Evolutionary conservation across 2,113 vertebrate species (phyloP), one percentile per base, ranked within the genome.

Genomic region (Muntiacus muntjak): DNA sequence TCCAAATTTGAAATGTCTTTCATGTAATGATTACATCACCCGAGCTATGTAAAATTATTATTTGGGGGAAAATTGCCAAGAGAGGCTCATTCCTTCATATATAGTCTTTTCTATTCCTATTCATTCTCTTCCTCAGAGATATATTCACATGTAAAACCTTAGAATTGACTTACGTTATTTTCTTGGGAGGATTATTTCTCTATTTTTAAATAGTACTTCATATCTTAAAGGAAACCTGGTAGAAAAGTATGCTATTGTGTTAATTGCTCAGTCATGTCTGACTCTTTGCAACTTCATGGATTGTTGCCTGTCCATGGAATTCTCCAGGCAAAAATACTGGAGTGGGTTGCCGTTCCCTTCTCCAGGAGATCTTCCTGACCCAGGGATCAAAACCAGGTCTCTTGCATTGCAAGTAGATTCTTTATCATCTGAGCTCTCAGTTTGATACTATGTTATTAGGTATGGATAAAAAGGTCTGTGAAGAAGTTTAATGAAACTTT

Each of bases 1-100:
- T 74, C 54, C 1, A 89, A 95, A 92, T 78, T 79, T 92, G 93
- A 95, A 79, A 54, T 82, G 87, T 57, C 84, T 57, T 98, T 98
- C 43, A 57, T 95, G 25, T 8, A 62, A 84, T 96, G 50, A 96
- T 96, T 88, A 64, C 91, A 97, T 98, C 92, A 52, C 52, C 7
- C 15, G 52, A 96, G n/a, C 10, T 5, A n/a, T 89, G 89, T 91
- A 92, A 94, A 91, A 97, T 58, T 85, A 87, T 50, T 81, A 95
- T 40, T 98, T 97, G 93, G 58, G 47, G 55, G 13, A 57, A 95
- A 95, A 89, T 0, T 8, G 40, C 4, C 12, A 30, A 30, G 25
- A 57, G 17, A 21, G 6, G 52, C 47, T 95, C 67, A 71, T 97
- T 97, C 5, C 36, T 3, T 33, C 3, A 36, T 60, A 17, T 10